Evolutionary conservation across 2,888 invertebrate genomes (phyloP).

Genomic region (Opisthograptis luteolata): DNA sequence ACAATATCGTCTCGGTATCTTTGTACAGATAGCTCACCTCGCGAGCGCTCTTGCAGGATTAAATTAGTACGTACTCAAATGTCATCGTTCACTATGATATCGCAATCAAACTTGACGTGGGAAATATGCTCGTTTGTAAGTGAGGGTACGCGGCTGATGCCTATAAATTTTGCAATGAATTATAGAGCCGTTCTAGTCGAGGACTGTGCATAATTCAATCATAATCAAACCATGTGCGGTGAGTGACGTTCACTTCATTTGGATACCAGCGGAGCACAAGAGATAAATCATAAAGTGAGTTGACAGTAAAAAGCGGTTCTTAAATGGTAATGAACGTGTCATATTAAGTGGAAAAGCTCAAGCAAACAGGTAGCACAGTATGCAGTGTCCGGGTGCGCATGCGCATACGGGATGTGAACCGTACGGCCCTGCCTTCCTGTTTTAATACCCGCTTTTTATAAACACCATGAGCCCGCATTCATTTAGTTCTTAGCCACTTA

Average conservation of each 20-base stretch:
- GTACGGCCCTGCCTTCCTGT: conserved; percentile 69
- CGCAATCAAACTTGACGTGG: conserved; percentile 82
- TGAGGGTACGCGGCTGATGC: conserved; percentile 60
- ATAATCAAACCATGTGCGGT: conserved; percentile 52
- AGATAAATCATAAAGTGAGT: conserved; percentile 36
- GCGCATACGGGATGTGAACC: conserved; percentile 64
- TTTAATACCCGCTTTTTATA: conserved; percentile 66
- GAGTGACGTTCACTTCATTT: conserved; percentile 36
- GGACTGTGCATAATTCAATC: conserved; percentile 74
- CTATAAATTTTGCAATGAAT: conserved; percentile 79
- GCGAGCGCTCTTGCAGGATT: conserved; percentile 60
- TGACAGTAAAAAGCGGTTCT: conserved; percentile 52
- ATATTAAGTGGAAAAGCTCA: conserved; percentile 65
- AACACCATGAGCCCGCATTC: conserved; percentile 58
- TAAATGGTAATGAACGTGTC: conserved; percentile 50
- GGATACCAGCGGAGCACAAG: conserved; percentile 21
- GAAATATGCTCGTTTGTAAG: conserved; percentile 81
- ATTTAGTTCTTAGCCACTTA: conserved; percentile 41
- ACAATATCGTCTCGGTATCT: conserved; percentile 56
- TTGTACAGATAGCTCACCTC: conserved; percentile 61
- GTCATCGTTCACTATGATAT: conserved; percentile 80
- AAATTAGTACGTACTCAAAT: conserved; percentile 77
- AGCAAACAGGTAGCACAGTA: conserved; percentile 63
- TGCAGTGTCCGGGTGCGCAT: conserved; percentile 70
- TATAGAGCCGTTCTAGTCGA: conserved; percentile 63